phyloP scores from a whole-genome alignment of 2,113 vertebrate species.

The Ceyx margarethae region DNA sequence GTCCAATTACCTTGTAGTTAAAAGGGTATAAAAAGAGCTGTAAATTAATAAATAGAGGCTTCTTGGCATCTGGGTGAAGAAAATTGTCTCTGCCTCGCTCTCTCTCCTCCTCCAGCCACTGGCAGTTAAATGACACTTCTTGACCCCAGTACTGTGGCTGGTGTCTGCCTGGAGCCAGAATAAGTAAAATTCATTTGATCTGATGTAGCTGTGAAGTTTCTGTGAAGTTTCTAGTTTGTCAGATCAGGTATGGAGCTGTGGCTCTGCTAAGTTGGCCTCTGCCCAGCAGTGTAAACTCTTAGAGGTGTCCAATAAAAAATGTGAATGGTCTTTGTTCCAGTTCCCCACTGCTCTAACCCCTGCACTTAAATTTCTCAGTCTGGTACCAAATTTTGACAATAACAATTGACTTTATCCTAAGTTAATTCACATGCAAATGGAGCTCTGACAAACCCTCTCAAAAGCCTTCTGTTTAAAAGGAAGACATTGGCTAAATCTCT shows the following conservation, averaged over 20 bases:
- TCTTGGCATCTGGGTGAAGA: too few species aligned
- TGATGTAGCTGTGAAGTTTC: background rate
- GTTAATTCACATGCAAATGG: background rate
- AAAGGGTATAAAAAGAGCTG: too few species aligned
- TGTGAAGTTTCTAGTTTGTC: background rate
- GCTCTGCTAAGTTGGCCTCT: background rate
- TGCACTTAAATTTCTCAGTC: background rate
- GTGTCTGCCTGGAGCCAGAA: background rate
- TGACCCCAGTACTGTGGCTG: background rate
- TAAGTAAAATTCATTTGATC: background rate
- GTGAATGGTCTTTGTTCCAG: background rate
- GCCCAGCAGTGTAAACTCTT: background rate
- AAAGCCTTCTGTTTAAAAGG: background rate
- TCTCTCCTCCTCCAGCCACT: too few species aligned
- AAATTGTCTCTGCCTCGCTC: too few species aligned
- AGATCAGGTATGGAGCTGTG: background rate
- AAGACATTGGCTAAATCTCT: background rate
- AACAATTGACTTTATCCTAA: background rate
- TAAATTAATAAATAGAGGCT: too few species aligned
- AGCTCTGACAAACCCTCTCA: background rate
- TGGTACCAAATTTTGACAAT: background rate
- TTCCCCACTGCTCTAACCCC: background rate
- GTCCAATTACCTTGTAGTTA: too few species aligned
- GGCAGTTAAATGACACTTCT: too few species aligned
- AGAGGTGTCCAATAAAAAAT: background rate